Evolutionary conservation across 1,140 invertebrate genomes (phyloP).

Genomic region (Atta cephalotes): DNA sequence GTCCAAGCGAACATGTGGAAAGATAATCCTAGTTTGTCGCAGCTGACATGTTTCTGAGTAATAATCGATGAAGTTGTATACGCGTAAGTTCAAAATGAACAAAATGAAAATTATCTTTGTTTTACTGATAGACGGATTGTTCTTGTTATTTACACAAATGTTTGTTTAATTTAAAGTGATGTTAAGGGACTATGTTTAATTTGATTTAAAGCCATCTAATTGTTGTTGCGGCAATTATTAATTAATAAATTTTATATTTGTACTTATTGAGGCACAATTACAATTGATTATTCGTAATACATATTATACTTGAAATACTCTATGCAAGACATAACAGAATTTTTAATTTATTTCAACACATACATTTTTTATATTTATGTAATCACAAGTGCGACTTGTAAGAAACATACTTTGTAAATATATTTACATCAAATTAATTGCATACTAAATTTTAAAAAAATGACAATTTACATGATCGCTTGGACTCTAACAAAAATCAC

Average conservation of each 20-base stretch:
- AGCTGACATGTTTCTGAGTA: not conserved
- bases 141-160: not conserved
- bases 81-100: not conserved
- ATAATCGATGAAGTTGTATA: not conserved
- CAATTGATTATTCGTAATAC: too few relatives aligned
- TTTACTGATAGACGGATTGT: too few relatives aligned
- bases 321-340: too few relatives aligned
- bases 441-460: not conserved
- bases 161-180: not conserved
- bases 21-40: constrained; percentile 23
- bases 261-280: too few relatives aligned
- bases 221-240: not conserved
- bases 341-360: too few relatives aligned
- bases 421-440: not conserved
- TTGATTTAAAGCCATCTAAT: not conserved
- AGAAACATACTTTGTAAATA: not conserved
- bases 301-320: too few relatives aligned
- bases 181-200: not conserved
- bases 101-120: not conserved
- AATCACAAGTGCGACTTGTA: not conserved
- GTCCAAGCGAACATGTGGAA: constrained; percentile 9
- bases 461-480: not conserved
- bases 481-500: not conserved
- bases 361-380: too few relatives aligned
- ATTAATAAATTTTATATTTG: not conserved